phyloP scores from a whole-genome alignment of 2,113 vertebrate genomes.

The Scatophagus argus region DNA sequence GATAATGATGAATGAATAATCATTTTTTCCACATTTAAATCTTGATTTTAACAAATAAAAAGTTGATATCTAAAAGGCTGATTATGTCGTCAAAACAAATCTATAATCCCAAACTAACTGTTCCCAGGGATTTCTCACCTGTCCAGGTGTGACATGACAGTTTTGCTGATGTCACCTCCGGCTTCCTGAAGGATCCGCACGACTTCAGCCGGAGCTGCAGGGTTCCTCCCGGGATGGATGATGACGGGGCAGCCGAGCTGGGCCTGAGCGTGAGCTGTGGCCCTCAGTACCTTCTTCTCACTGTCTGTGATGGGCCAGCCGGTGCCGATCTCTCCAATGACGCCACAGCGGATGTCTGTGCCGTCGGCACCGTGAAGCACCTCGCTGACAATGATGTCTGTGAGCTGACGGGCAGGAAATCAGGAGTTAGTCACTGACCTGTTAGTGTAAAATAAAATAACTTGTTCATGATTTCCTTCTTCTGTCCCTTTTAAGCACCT shows the following conservation, averaged over 20 bases:
- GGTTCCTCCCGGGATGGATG: conserved; percentile 91
- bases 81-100: too few species aligned
- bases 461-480: too few species aligned
- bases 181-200: conserved; percentile 92
- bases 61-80: too few species aligned
- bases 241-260: conserved; percentile 94
- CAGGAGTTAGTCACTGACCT: not conserved
- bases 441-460: too few species aligned
- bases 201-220: conserved; percentile 86
- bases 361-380: conserved; percentile 90
- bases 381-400: conserved; percentile 89
- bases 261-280: conserved; percentile 89
- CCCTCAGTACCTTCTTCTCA: conserved; percentile 91
- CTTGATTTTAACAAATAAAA: too few species aligned
- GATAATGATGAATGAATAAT: too few species aligned
- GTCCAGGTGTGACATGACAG: conserved; percentile 96
- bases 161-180: conserved; percentile 91
- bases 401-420: conserved; percentile 83
- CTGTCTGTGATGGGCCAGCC: conserved; percentile 94
- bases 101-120: not conserved
- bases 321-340: conserved; percentile 95
- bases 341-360: conserved; percentile 91
- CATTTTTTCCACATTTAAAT: too few species aligned
- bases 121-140: conserved; percentile 84
- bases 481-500: too few species aligned